These are phyloP conservation scores for Phengaris arion DNA, from an alignment of 2,888 invertebrate genomes.

Conservation along the genomic window DNA sequence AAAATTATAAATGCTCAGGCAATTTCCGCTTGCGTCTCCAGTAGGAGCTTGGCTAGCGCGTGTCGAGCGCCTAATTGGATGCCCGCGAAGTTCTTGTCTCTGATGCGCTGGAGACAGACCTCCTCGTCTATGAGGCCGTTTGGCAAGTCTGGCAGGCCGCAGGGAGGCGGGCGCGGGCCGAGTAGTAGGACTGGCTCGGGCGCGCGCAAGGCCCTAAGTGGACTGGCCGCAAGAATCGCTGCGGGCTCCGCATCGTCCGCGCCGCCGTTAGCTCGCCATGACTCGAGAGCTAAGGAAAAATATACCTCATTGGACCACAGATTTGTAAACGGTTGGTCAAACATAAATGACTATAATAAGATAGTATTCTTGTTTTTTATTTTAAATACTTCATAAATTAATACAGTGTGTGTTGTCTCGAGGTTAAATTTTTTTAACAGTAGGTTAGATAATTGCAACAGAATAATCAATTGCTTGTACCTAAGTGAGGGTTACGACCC, in stretches of 20 bases:
- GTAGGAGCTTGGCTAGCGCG: conserved; percentile 79
- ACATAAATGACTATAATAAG: too few relatives aligned
- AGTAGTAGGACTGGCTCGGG: conserved; percentile 43
- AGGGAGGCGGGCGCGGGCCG: conserved; percentile 45
- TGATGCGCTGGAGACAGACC: conserved; percentile 43
- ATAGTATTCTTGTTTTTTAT: too few relatives aligned
- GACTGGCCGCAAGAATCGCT: conserved; percentile 45
- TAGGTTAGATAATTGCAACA: too few relatives aligned
- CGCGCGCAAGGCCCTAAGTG: conserved; percentile 50
- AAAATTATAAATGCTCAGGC: conserved; percentile 38
- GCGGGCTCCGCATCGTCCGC: conserved; percentile 81
- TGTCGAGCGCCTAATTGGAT: conserved; percentile 66
- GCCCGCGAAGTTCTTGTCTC: conserved; percentile 41
- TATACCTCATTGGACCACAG: background rate
- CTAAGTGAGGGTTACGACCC: too few relatives aligned
- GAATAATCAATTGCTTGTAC: too few relatives aligned
- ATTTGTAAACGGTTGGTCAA: too few relatives aligned
- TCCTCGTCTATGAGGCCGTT: conserved; percentile 19
- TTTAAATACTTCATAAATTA: too few relatives aligned
- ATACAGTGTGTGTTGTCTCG: too few relatives aligned
- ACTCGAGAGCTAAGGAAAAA: conserved; percentile 57
- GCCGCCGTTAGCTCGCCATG: conserved; percentile 74
- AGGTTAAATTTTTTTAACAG: too few relatives aligned
- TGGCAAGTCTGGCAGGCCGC: conserved; percentile 64
- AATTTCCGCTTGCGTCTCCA: conserved; percentile 65